Base-by-base conservation (phyloP, 2,797 vertebrate species). In the Onychomys leucogaster region DNA sequence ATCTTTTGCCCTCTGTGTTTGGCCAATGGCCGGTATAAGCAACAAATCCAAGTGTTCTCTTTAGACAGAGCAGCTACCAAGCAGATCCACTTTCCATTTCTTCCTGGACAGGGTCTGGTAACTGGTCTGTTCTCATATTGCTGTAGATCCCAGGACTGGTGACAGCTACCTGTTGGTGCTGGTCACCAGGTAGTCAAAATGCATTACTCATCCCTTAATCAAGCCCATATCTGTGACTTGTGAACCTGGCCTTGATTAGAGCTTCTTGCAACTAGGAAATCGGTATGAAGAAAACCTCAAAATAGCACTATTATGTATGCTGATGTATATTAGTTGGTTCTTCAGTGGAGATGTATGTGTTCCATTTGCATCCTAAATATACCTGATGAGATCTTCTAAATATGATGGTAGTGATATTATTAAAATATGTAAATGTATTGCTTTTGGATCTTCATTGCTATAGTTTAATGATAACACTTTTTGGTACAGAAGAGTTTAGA, bases 381-480 rank as follows among this genome's bases (percentile, higher is more conserved):
- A 12, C 23, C 5, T 4, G 34, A 46, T 71, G 34, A 32, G 27
- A 59, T 87, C 41, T 55, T 73, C 57, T 63, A 21, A 75, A 52
- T 34, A 27, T 59, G 27, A 11, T 25, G 63, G 0, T 91, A 32
- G 57, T 93, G 88, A 73, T 61, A 73, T n/a, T 49, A 17, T 77
- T 76, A 76, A 13, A 46, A 65, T 61, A 43, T 13, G 29, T 37
- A 17, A 83, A 43, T 37, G 2, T 3, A 78, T 17, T 63, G 37
- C 14, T 77, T 82, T 69, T 77, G 19, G 41, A 77, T 91, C 25
- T 94, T 84, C 27, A 59, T 94, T 96, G 17, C 67, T 91, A 43
- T 57, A 67, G 37, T 52, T 32, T 63, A 94, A 71, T 86, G 73
- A 88, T 90, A 37, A 73, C 32, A 46, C 61, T 94, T 92, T 55